Conservation (phyloP, 2,113 vertebrate genomes). For the Oreotragus oreotragus region DNA sequence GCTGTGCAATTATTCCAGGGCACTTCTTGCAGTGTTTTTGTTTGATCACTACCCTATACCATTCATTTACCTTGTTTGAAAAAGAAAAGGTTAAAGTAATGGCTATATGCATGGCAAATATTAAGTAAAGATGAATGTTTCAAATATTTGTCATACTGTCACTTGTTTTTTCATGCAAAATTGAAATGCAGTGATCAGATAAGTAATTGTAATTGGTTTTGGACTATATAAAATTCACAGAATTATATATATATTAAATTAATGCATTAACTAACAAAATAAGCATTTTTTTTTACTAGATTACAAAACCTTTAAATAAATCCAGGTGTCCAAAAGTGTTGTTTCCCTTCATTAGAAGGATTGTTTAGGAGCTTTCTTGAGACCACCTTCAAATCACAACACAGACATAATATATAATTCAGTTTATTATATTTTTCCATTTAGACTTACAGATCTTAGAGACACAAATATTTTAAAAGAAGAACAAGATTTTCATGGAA, state of each 20-base stretch:
- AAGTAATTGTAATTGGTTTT: not conserved
- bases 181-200: not conserved
- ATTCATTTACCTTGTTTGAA: not conserved
- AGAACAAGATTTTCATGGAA: conserved; percentile 67
- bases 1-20: not conserved
- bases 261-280: not conserved
- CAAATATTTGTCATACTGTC: not conserved
- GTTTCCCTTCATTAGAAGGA: not conserved
- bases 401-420: conserved; percentile 51
- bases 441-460: conserved; percentile 59
- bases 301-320: not conserved
- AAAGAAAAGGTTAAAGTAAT: not conserved
- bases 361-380: not conserved
- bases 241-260: not conserved
- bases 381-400: conserved; percentile 4
- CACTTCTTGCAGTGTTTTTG: not conserved
- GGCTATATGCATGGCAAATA: not conserved
- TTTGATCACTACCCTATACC: not conserved
- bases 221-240: not conserved
- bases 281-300: not conserved
- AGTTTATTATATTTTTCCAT: conserved; percentile 60
- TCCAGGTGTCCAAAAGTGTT: not conserved
- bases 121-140: conserved; percentile 7
- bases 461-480: conserved; percentile 55
- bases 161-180: not conserved